A percentile compares a stretch with the other conserved stretches of the same genome.
These are phyloP conservation scores for Narcine bancroftii DNA, from an alignment of 2,113 vertebrate genomes.

Conservation along the genomic window DNA sequence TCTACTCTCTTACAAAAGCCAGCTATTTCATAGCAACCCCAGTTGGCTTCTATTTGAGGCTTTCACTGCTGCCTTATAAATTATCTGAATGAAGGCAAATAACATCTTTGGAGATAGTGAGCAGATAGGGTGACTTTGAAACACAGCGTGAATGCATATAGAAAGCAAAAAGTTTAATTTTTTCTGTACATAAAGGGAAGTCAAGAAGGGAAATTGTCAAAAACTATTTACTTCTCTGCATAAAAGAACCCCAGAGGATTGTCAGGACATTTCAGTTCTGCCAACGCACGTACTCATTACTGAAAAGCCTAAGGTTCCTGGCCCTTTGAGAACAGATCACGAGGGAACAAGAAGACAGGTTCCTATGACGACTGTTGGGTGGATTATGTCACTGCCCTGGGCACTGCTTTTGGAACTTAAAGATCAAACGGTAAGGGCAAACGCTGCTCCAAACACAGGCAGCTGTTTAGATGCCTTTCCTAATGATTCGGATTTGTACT, in stretches of 20 bases:
- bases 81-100: not conserved
- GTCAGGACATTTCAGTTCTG: conserved; percentile 22
- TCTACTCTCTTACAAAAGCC: not conserved
- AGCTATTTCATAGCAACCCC: not conserved
- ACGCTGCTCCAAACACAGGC: not conserved
- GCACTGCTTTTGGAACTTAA: conserved; percentile 29
- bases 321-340: conserved; percentile 10
- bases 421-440: conserved; percentile 32
- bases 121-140: not conserved
- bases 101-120: not conserved
- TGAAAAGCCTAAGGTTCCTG: conserved; percentile 26
- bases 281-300: conserved; percentile 23
- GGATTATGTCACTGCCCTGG: conserved; percentile 28
- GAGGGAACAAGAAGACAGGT: conserved; percentile 5
- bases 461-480: conserved; percentile 23
- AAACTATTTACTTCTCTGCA: conserved; percentile 26
- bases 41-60: not conserved
- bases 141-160: not conserved
- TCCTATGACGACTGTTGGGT: conserved; percentile 6
- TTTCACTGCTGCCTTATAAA: not conserved
- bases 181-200: not conserved
- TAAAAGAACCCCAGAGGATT: not conserved
- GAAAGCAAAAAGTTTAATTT: not conserved
- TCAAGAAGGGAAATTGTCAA: conserved; percentile 22
- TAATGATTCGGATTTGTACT: conserved; percentile 23